phyloP scores from a whole-genome alignment of 2,888 invertebrate genomes.

The Drosophila anomalata region DNA sequence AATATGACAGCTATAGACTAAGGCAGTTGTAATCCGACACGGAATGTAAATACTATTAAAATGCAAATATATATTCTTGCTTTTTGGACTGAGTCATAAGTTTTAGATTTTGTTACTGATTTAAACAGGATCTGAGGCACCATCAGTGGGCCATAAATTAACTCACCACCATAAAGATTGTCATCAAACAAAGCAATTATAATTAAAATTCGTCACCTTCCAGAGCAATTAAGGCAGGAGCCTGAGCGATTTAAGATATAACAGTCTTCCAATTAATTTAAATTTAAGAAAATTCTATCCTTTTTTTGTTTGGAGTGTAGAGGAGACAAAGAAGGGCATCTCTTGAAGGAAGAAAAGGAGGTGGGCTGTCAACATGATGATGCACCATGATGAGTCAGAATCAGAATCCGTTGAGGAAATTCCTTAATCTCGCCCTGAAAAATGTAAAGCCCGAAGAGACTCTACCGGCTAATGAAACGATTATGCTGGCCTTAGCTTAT shows the following conservation, averaged over 20 bases:
- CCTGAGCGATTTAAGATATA: constrained; percentile 6
- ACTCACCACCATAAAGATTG: constrained; percentile 21
- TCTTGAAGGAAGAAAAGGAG: constrained; percentile 13
- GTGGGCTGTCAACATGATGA: constrained; percentile 43
- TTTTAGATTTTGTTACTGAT: constrained; percentile 10
- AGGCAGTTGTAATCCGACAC: constrained; percentile 3
- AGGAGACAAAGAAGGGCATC: constrained; percentile 13
- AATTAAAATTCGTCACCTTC: constrained; percentile 34
- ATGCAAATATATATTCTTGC: not conserved
- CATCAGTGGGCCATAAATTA: constrained; percentile 14
- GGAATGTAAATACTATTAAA: not conserved
- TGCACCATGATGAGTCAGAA: constrained; percentile 48
- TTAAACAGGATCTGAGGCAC: constrained; percentile 17
- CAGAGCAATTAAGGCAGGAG: constrained; percentile 12
- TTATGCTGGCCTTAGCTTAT: constrained; percentile 35
- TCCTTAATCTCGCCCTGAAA: constrained; percentile 8
- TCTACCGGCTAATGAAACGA: constrained; percentile 27
- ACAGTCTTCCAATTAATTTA: constrained; percentile 7
- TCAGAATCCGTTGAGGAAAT: constrained; percentile 14
- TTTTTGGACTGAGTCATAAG: constrained; percentile 19
- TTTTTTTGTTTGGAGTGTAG: constrained; percentile 15
- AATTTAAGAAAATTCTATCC: not conserved
- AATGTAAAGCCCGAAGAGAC: not conserved
- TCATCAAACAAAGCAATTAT: constrained; percentile 34
- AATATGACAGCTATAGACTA: constrained; percentile 26